These are phyloP conservation scores for Antechinus flavipes DNA, from an alignment of 2,113 vertebrate species.

Conservation along the genomic window DNA sequence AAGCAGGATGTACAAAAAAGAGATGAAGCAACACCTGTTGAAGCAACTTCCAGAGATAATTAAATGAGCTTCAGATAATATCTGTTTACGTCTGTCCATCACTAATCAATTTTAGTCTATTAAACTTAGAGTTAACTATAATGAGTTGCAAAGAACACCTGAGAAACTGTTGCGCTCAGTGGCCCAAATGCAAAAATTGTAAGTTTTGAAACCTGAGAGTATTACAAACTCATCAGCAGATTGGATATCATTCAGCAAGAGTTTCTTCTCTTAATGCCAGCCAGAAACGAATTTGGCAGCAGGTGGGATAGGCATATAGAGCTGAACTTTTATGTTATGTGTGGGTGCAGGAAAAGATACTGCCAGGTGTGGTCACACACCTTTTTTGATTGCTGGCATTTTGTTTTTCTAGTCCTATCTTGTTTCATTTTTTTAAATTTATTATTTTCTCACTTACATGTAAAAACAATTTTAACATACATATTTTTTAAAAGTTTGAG, in stretches of 20 bases:
- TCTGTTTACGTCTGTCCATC: not conserved
- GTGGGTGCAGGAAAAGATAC: too few species aligned
- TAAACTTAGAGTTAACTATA: not conserved
- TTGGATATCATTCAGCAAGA: not conserved
- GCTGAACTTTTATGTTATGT: too few species aligned
- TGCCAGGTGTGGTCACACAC: not conserved
- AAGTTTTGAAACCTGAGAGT: not conserved
- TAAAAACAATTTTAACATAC: not conserved
- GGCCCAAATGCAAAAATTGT: not conserved
- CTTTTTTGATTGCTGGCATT: not conserved
- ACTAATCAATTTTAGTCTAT: not conserved
- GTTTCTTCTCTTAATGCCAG: not conserved
- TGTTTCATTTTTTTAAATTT: not conserved
- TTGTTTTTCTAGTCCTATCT: not conserved
- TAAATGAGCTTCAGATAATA: not conserved
- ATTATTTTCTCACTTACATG: not conserved
- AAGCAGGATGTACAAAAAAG: not conserved
- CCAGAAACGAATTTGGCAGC: not conserved
- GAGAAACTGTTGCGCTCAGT: not conserved
- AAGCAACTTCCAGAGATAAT: not conserved
- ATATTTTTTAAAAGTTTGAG: not conserved
- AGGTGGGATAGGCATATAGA: too few species aligned
- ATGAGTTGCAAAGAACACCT: not conserved
- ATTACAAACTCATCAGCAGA: rapidly evolving
- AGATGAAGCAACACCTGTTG: not conserved